A percentile compares a stretch with the other conserved stretches of the same genome.
phyloP scores from a whole-genome alignment of 2,888 invertebrate genomes.

The Heliconius erato region DNA sequence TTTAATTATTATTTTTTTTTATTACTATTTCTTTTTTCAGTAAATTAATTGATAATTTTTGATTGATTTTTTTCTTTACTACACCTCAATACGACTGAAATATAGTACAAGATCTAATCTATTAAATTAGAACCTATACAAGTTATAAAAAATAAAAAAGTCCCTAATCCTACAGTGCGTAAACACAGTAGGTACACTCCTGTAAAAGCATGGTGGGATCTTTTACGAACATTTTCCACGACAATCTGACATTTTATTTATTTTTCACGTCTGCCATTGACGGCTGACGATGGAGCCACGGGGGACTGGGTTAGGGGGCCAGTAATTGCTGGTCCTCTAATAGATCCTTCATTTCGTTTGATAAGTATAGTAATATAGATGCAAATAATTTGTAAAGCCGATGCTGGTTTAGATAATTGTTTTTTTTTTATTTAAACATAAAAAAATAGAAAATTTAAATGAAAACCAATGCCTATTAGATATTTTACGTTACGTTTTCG shows the following conservation, averaged over 20 bases:
- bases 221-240: constrained; percentile 58
- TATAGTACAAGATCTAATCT: neutral
- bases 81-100: neutral
- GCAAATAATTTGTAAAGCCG: constrained; percentile 18
- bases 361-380: constrained; percentile 1
- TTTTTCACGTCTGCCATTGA: constrained; percentile 80
- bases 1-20: no score
- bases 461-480: neutral
- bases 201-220: constrained; percentile 56
- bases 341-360: constrained; percentile 15
- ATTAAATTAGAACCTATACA: neutral
- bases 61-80: neutral
- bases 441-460: neutral
- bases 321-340: constrained; percentile 63
- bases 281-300: constrained; percentile 67
- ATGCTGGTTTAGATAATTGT: constrained; percentile 10
- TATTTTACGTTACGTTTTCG: neutral
- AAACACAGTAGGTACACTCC: constrained; percentile 24
- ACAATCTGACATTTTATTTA: constrained; percentile 81
- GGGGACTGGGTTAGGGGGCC: constrained; percentile 58
- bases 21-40: neutral
- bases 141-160: neutral
- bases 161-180: constrained; percentile 45
- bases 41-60: neutral
- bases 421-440: neutral